Evolutionary conservation across 1,140 invertebrate genomes (phyloP).

Genomic region (Gonatopus flavifemur): DNA sequence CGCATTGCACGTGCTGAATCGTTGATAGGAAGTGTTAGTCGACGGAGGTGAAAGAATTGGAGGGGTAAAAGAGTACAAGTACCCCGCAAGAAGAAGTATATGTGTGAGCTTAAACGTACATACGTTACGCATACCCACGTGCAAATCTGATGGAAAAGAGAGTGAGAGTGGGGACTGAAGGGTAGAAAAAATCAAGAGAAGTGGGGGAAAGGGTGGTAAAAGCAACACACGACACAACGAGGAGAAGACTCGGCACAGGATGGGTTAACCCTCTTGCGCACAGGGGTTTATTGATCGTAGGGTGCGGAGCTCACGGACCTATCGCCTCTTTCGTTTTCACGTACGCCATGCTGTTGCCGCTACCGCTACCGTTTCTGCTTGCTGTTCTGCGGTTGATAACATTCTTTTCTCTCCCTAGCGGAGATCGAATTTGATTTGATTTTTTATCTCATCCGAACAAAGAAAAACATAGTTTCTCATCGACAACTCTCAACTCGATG

Average conservation of each 20-base stretch:
- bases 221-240: slow-evolving; percentile 12
- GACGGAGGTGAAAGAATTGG: slow-evolving; percentile 1
- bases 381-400: slow-evolving; percentile 1
- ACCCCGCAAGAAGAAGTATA: too few species aligned
- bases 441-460: too few species aligned
- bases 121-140: too few species aligned
- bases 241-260: slow-evolving; percentile 27
- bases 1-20: slow-evolving; percentile 33
- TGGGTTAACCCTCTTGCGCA: slow-evolving; percentile 35
- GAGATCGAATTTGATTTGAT: too few species aligned
- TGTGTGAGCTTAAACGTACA: too few species aligned
- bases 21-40: slow-evolving; percentile 22
- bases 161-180: not conserved
- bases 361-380: slow-evolving; percentile 19
- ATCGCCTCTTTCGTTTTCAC: slow-evolving; percentile 31
- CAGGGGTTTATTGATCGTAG: slow-evolving; percentile 38
- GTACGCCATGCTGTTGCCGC: slow-evolving; percentile 32
- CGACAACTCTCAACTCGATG: too few species aligned
- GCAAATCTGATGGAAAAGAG: not conserved
- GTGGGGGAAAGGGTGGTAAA: not conserved
- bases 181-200: not conserved
- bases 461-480: too few species aligned
- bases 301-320: slow-evolving; percentile 35
- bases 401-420: too few species aligned
- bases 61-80: not conserved